Percentiles rank a stretch among this genome's conserved stretches.
These are phyloP conservation scores for Brachypodius melanocephalos DNA, from an alignment of 2,113 vertebrate species.

Conservation along the genomic window DNA sequence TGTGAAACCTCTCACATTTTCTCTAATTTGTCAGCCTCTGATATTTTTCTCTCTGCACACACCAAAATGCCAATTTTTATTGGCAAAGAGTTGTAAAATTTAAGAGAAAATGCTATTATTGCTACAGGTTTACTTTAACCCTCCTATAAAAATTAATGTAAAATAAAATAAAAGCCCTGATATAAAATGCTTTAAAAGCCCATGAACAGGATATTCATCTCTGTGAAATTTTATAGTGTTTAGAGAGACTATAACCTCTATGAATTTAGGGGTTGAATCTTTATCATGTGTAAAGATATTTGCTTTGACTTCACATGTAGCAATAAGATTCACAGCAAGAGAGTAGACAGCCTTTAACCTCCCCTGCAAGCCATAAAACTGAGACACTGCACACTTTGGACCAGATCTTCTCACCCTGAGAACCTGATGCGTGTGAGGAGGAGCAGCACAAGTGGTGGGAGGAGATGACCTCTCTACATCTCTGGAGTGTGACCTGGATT, in stretches of 20 bases:
- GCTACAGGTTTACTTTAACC: neutral
- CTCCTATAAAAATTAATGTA: slow-evolving; percentile 23
- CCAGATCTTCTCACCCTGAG: neutral
- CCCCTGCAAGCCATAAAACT: neutral
- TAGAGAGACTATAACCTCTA: neutral
- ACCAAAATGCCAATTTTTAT: neutral
- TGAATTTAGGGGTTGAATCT: neutral
- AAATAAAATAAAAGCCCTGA: neutral
- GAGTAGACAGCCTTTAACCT: neutral
- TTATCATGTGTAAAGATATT: neutral
- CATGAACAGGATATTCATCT: neutral
- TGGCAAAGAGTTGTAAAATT: slow-evolving; percentile 2
- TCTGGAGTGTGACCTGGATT: neutral
- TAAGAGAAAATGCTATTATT: slow-evolving; percentile 22
- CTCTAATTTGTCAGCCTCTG: neutral
- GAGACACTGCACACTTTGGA: neutral
- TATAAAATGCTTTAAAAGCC: neutral
- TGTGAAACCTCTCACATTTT: neutral
- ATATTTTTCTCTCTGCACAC: neutral
- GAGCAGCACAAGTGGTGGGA: neutral
- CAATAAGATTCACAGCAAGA: neutral
- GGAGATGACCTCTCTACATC: neutral
- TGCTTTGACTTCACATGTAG: neutral
- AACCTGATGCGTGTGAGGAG: fast-evolving
- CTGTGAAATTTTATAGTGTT: slow-evolving; percentile 8